These are phyloP conservation scores for Eupithecia dodoneata DNA, from an alignment of 2,888 invertebrate species.

Conservation along the genomic window DNA sequence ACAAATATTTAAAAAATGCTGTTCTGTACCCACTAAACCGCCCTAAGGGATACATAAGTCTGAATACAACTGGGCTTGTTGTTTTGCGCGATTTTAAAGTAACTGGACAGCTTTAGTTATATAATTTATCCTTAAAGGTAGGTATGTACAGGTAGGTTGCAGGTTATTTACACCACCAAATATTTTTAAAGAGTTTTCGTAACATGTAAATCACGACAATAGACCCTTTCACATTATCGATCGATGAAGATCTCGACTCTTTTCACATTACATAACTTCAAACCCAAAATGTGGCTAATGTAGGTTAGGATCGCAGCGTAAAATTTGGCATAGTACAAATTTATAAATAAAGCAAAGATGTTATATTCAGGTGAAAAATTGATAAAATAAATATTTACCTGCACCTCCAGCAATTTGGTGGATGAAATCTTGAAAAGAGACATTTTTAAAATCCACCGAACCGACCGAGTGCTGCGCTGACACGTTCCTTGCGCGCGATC, in stretches of 20 bases:
- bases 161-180: too few species aligned
- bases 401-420: slow-evolving; percentile 85
- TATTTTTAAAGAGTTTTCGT: too few species aligned
- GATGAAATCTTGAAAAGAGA: slow-evolving; percentile 87
- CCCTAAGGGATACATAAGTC: too few species aligned
- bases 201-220: too few species aligned
- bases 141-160: too few species aligned
- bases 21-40: too few species aligned
- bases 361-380: neutral
- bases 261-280: slow-evolving; percentile 68
- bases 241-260: slow-evolving; percentile 13
- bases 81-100: too few species aligned
- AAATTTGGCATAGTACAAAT: slow-evolving; percentile 1
- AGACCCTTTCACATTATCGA: too few species aligned
- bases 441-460: slow-evolving; percentile 77
- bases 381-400: slow-evolving; percentile 68
- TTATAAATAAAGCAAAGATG: slow-evolving; percentile 2
- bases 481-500: slow-evolving; percentile 60
- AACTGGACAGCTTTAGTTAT: too few species aligned
- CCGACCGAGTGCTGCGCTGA: slow-evolving; percentile 62
- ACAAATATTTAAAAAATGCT: too few species aligned
- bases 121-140: too few species aligned
- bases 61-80: too few species aligned
- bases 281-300: slow-evolving; percentile 56
- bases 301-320: slow-evolving; percentile 56